phyloP scores from a whole-genome alignment of 1,140 invertebrate genomes.

The Magallana ariakensis region DNA sequence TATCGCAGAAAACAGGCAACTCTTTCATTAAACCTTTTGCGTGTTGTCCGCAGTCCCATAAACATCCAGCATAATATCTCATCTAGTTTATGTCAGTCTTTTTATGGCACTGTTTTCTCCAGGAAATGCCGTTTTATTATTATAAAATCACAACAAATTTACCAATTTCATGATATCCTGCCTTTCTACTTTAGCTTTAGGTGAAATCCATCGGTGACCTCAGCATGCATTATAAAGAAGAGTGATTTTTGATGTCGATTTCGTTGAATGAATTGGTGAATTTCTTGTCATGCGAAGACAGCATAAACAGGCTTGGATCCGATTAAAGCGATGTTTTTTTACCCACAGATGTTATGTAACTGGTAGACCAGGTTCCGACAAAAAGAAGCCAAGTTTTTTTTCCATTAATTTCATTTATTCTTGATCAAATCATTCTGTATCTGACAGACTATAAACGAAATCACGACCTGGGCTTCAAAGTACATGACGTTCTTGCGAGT shows the following conservation, averaged over 20 bases:
- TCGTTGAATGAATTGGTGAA: constrained; percentile 12
- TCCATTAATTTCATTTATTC: too few relatives aligned
- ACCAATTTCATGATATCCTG: not conserved
- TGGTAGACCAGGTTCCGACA: too few relatives aligned
- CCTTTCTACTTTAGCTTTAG: too few relatives aligned
- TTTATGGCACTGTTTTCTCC: constrained; percentile 13
- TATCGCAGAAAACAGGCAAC: not conserved
- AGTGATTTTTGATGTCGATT: not conserved
- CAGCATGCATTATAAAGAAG: too few relatives aligned
- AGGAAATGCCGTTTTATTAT: not conserved
- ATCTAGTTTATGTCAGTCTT: not conserved
- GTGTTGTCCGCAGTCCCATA: not conserved
- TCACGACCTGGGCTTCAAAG: too few relatives aligned
- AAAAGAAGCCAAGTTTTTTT: too few relatives aligned
- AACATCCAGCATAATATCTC: not conserved
- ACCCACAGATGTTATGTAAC: too few relatives aligned
- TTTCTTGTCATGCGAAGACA: constrained; percentile 14
- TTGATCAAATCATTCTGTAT: too few relatives aligned
- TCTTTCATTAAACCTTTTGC: not conserved
- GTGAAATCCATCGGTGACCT: too few relatives aligned
- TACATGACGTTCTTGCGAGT: too few relatives aligned
- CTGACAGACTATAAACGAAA: too few relatives aligned
- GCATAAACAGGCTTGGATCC: not conserved
- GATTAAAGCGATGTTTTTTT: too few relatives aligned
- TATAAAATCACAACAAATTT: not conserved